Percentiles rank a stretch among this genome's conserved stretches.
These are phyloP conservation scores for Drosophila santomea DNA, from an alignment of 1,140 invertebrate species.

Conservation along the genomic window DNA sequence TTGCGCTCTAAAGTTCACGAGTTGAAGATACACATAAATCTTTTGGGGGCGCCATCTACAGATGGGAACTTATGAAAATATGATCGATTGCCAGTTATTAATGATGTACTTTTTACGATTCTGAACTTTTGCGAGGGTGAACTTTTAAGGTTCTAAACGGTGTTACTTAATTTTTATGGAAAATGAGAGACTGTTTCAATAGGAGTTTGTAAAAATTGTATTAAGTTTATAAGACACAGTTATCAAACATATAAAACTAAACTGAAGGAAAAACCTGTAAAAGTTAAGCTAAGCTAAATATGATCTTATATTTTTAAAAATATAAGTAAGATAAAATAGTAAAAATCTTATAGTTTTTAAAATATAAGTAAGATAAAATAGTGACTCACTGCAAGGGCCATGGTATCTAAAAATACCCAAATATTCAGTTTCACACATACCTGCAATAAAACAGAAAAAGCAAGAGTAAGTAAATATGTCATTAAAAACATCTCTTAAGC, in stretches of 20 bases:
- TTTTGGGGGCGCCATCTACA: constrained; percentile 32
- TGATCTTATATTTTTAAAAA: too few relatives aligned
- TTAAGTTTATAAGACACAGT: too few relatives aligned
- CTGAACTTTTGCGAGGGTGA: constrained; percentile 10
- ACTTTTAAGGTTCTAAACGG: constrained; percentile 13
- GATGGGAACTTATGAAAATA: constrained; percentile 19
- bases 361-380: neutral
- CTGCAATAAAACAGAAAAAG: constrained; percentile 51
- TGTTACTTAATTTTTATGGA: neutral
- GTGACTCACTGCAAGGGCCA: constrained; percentile 24
- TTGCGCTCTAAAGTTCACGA: constrained; percentile 29
- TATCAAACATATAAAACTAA: neutral
- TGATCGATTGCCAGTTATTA: constrained; percentile 36
- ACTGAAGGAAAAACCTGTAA: neutral
- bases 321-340: neutral
- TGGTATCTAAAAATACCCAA: constrained; percentile 19
- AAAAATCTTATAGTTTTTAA: too few relatives aligned
- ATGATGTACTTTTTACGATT: constrained; percentile 15
- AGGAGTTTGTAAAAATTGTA: neutral
- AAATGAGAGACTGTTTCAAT: too few relatives aligned
- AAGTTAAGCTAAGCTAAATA: neutral
- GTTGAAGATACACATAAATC: constrained; percentile 54
- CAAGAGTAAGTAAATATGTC: constrained; percentile 54
- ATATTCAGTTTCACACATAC: constrained; percentile 51
- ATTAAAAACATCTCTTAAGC: constrained; percentile 53